Percentiles rank a stretch among this genome's conserved stretches.
Evolutionary conservation across 1,140 invertebrate genomes (phyloP).

Genomic region (Streblospio benedicti): DNA sequence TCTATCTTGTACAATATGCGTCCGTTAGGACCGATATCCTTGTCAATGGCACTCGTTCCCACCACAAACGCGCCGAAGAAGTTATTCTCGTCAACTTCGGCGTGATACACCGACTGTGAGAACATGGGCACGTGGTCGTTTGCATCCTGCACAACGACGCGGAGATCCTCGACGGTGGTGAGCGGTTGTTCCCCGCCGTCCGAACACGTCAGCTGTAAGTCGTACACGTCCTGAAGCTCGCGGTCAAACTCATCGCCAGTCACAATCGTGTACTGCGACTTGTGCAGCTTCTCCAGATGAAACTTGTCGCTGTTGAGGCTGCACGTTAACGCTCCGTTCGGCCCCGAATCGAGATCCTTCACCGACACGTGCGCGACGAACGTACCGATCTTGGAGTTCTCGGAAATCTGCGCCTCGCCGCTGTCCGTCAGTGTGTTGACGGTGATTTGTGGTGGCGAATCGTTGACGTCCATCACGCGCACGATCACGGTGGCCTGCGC

Average conservation of each 20-base stretch:
- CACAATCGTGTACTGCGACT: background rate
- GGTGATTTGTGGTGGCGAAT: conserved; percentile 86
- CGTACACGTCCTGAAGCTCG: background rate
- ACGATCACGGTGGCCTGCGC: conserved; percentile 88
- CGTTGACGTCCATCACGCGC: conserved; percentile 84
- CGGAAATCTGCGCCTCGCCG: conserved; percentile 82
- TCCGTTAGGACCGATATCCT: too few relatives aligned
- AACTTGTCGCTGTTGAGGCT: background rate
- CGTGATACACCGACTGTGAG: conserved; percentile 57
- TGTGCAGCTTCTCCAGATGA: background rate
- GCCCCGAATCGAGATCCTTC: background rate
- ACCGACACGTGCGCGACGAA: conserved; percentile 54
- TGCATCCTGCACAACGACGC: conserved; percentile 51
- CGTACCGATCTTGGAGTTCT: conserved; percentile 85
- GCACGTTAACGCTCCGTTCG: conserved; percentile 1
- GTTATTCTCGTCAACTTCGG: conserved; percentile 60
- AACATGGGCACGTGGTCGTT: conserved; percentile 42
- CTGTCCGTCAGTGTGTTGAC: conserved; percentile 51
- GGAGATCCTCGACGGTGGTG: conserved; percentile 24
- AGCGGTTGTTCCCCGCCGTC: conserved; percentile 52
- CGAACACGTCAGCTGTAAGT: background rate
- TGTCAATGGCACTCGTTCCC: too few relatives aligned
- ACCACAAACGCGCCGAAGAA: conserved; percentile 73
- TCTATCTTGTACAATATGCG: too few relatives aligned
- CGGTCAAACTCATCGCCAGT: background rate